Evolutionary conservation across 2,113 vertebrate genomes (phyloP).

Genomic region (Delphinapterus leucas): DNA sequence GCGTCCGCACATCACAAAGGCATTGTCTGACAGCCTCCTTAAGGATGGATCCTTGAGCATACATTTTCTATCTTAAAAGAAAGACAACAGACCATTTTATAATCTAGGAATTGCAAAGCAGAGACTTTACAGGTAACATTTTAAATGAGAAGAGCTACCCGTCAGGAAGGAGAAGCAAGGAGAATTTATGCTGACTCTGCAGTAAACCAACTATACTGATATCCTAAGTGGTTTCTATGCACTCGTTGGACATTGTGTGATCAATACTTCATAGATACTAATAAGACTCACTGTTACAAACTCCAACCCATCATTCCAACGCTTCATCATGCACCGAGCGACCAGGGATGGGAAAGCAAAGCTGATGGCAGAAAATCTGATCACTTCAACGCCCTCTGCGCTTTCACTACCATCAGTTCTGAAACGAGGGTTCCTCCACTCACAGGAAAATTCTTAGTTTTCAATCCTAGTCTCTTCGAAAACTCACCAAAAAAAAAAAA

Average conservation of each 20-base stretch:
- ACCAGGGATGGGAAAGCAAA: background rate
- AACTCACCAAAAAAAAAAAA: background rate
- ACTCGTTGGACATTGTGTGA: background rate
- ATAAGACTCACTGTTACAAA: background rate
- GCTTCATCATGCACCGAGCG: background rate
- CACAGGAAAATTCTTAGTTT: background rate
- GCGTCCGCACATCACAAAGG: background rate
- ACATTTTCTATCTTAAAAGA: background rate
- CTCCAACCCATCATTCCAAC: background rate
- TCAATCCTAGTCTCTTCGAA: background rate
- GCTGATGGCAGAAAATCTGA: background rate
- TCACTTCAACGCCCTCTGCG: rapidly evolving
- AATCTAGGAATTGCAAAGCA: background rate
- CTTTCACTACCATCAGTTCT: background rate
- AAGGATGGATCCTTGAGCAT: background rate
- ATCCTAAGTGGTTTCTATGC: background rate
- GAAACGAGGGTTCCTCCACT: background rate
- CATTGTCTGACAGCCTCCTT: too few species aligned
- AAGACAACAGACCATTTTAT: background rate
- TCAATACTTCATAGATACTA: background rate
- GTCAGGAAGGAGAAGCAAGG: too few species aligned
- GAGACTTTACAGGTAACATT: background rate
- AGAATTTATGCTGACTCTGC: background rate
- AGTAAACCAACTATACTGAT: background rate
- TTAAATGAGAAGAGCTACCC: background rate